Percentiles rank a stretch among this genome's conserved stretches.
These are phyloP conservation scores for Sarcophaga subvicina DNA, from an alignment of 2,888 invertebrate species.

Conservation along the genomic window DNA sequence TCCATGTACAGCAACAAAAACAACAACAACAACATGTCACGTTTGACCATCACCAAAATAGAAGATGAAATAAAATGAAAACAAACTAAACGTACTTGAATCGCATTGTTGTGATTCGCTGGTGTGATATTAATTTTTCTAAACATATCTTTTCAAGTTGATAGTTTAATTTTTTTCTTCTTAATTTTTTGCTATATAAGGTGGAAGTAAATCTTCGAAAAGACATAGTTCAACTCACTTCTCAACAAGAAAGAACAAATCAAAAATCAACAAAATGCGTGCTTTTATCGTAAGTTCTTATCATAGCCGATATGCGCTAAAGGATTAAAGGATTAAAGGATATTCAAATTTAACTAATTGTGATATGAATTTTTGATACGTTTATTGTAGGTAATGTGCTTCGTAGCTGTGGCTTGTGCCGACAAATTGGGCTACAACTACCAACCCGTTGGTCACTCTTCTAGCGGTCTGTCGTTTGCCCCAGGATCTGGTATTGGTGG, in stretches of 20 bases:
- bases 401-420: conserved; percentile 75
- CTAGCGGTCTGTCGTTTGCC: conserved; percentile 74
- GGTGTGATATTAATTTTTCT: conserved; percentile 6
- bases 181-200: conserved; percentile 52
- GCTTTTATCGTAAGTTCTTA: conserved; percentile 63
- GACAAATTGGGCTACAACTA: conserved; percentile 78
- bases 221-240: conserved; percentile 70
- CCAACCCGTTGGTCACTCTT: conserved; percentile 75
- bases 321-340: conserved; percentile 34
- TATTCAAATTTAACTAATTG: not conserved
- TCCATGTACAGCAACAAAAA: not conserved
- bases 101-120: conserved; percentile 10
- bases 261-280: conserved; percentile 71
- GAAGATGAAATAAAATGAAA: conserved; percentile 1
- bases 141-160: not conserved
- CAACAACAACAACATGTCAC: conserved; percentile 19
- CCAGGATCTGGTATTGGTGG: conserved; percentile 70
- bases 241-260: conserved; percentile 74
- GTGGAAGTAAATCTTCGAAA: conserved; percentile 7
- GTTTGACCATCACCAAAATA: conserved; percentile 37
- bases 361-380: not conserved
- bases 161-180: not conserved
- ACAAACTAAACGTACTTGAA: conserved; percentile 47
- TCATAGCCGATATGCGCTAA: not conserved
- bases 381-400: conserved; percentile 74